Evolutionary conservation across 2,888 invertebrate species (phyloP), one percentile per base, ranked within the genome.

Genomic region (Altica lythri): DNA sequence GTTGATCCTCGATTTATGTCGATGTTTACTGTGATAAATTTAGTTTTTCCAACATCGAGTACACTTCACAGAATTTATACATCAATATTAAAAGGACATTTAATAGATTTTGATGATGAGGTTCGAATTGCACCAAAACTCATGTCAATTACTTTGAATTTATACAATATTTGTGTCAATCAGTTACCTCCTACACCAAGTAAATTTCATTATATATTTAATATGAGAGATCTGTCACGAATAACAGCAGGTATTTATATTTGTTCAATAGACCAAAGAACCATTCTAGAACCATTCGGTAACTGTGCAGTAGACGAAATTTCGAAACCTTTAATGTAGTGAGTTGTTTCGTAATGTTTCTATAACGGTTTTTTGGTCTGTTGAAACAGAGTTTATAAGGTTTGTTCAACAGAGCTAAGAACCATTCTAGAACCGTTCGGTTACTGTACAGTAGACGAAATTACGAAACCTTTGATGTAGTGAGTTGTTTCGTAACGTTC

Each of bases 141-240:
- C 37, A 86, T 94, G 1, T 78, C 83, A 44, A 88, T 92, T 79
- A 95, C 93, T 0, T 78, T 95, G 60, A 83, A 88, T 57, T 77
- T 95, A 10, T 95, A 93, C 72, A 88, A 90, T 82, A 89, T 85
- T 70, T 60, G 91, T 30, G 84, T 89, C 55, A 79, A 81, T 13
- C 89, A 92, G 57, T 78, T 95, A 47, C 92, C 94, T 0, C 93
- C 95, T 1, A 95, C 94, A 0, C 95, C 95, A 0, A 88, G 89
- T 3, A 94, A 92, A 76, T 95, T 95, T 78, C 95, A 95, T 78
- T 95, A 95, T 77, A 90, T 94, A 63, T 95, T 95, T 79, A 95
- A 95, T 77, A 83, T 95, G 75, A 84, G 94, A 37, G 95, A 95
- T 78, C 76, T 95, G 63, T 94, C 94, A 0, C 83, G 93, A 51